phyloP scores from a whole-genome alignment of 1,140 invertebrate species.

The Brachystomella parvula region DNA sequence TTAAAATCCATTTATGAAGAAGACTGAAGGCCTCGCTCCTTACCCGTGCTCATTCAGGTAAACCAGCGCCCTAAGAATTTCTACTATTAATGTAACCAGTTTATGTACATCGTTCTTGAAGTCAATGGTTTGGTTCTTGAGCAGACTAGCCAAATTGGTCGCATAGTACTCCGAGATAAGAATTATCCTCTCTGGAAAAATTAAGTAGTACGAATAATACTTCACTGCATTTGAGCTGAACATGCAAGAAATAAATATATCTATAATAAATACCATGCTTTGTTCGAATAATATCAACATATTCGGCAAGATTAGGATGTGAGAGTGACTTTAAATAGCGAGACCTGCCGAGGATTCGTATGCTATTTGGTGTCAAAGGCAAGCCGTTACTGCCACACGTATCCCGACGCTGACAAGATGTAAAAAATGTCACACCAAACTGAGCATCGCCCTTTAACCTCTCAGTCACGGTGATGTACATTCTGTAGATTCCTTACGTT shows the following conservation, averaged over 20 bases:
- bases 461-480: too few species aligned
- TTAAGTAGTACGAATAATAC: slow-evolving; percentile 35
- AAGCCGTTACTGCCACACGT: slow-evolving; percentile 90
- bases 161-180: slow-evolving; percentile 79
- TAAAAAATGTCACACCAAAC: slow-evolving; percentile 83
- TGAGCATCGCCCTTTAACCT: slow-evolving; percentile 21
- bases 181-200: slow-evolving; percentile 71
- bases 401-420: slow-evolving; percentile 78
- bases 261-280: slow-evolving; percentile 72
- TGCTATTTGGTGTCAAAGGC: slow-evolving; percentile 90
- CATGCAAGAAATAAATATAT: slow-evolving; percentile 26
- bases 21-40: slow-evolving; percentile 1
- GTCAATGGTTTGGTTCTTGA: slow-evolving; percentile 39
- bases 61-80: slow-evolving; percentile 63
- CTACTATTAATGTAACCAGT: slow-evolving; percentile 54
- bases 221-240: slow-evolving; percentile 9
- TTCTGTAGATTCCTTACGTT: too few species aligned
- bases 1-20: slow-evolving; percentile 12
- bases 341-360: slow-evolving; percentile 81
- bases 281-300: slow-evolving; percentile 81
- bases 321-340: slow-evolving; percentile 70
- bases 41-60: slow-evolving; percentile 59
- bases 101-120: slow-evolving; percentile 45
- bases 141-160: slow-evolving; percentile 47
- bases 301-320: slow-evolving; percentile 74